Evolutionary conservation across 1,140 invertebrate species (phyloP), one percentile per base, ranked within the genome.

Genomic region (Penaeus japonicus): DNA sequence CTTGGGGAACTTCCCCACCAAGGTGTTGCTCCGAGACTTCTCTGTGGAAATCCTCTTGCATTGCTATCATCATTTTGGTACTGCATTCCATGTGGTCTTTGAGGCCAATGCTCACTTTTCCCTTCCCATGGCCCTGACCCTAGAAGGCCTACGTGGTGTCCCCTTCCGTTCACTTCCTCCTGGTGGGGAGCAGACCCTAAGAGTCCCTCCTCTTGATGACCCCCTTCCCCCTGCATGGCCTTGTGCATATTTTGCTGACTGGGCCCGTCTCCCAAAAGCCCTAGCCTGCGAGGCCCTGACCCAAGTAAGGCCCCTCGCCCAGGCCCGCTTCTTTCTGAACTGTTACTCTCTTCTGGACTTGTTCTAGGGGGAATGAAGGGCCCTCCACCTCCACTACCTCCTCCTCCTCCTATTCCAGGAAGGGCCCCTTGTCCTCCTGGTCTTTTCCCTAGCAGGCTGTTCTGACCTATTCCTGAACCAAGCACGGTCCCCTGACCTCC

Each of bases 401-500:
- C 85, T 70, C 59, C 55, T 55, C 62, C 30, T 53, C 59, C 85
- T 80, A 78, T 27, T 65, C 85, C 75, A 65, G 80, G 59, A 47
- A 87, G 75, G 75, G 39, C 77, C 57, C 77, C 75, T 87, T 57
- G 70, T 83, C 70, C 86, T 75, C 80, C 86, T 75, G 86, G 53
- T 20, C 77, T 59, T 65, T 35, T 27, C 59, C 55, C 77, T 30
- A 79, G 54, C 17, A 59, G 75, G n/a, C 54, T n/a, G 22, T 32
- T 39, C n/a, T 47, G 54, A 47, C 75, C 75, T 77, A 53, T 17
- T 65, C 77, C 85, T n/a, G 55, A 53, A 27, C 85, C 85, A 32
- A 87, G 32, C 24, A 87, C 35, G 32, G 54, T 15, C 54, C 77
- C 85, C 27, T 32, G 54, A 22, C 84, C 47, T 35, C 84, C 84